These are phyloP conservation scores for Agapornis canus DNA, from an alignment of 2,797 vertebrate species.

Conservation along the genomic window DNA sequence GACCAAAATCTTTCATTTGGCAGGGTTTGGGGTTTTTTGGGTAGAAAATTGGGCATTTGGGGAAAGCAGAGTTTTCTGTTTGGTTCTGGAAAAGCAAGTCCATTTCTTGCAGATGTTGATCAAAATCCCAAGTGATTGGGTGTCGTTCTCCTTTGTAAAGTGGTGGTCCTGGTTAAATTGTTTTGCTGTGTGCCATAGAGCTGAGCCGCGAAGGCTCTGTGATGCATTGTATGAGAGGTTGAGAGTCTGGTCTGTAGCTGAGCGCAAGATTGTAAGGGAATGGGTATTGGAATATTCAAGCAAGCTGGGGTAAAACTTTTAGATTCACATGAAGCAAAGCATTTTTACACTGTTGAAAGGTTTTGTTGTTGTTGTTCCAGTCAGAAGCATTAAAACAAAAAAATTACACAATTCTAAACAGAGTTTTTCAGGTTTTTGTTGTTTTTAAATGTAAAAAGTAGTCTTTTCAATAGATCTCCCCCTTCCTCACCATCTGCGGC, in stretches of 20 bases:
- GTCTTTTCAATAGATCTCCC: background rate
- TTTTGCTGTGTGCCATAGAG: rapidly evolving
- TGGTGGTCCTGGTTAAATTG: background rate
- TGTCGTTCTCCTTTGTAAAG: background rate
- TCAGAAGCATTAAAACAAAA: background rate
- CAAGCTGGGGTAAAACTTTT: background rate
- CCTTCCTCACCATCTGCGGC: background rate
- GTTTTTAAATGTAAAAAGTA: background rate
- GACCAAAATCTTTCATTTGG: background rate
- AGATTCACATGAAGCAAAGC: background rate
- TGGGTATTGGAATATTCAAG: background rate
- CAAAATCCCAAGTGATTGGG: background rate
- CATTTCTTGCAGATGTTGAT: rapidly evolving
- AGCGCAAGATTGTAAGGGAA: background rate
- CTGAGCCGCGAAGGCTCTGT: background rate
- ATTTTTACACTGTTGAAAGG: background rate
- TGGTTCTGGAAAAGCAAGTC: background rate
- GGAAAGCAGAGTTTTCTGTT: background rate
- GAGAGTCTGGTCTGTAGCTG: background rate
- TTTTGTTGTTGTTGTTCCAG: background rate
- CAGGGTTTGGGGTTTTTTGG: rapidly evolving
- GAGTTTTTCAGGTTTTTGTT: background rate
- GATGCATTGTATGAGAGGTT: background rate
- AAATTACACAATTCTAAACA: background rate
- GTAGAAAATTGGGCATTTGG: background rate